Evolutionary conservation across 2,888 invertebrate species (phyloP).

Genomic region (Noctuana brunneofusca): DNA sequence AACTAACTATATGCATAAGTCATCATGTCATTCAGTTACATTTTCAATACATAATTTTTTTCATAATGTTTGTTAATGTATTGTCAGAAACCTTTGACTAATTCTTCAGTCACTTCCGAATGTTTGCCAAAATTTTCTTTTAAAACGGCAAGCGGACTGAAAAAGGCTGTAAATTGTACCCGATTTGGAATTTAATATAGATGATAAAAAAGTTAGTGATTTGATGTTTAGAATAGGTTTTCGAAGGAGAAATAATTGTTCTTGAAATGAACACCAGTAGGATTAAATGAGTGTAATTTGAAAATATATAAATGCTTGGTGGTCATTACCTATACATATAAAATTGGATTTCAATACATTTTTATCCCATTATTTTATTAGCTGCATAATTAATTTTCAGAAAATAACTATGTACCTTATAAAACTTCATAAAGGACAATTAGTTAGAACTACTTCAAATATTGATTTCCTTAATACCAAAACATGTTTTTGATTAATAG

Average conservation of each 20-base stretch:
- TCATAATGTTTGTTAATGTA: background rate
- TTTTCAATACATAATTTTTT: too few species aligned
- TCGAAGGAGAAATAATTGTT: constrained; percentile 11
- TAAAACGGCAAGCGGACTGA: constrained; percentile 61
- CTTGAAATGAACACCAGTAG: constrained; percentile 38
- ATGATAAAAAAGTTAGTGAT: constrained; percentile 24
- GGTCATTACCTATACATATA: constrained; percentile 6
- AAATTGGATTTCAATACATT: background rate
- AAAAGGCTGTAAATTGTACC: constrained; percentile 57
- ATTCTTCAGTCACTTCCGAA: constrained; percentile 34
- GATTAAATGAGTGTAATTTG: constrained; percentile 16
- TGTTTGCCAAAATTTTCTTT: constrained; percentile 29
- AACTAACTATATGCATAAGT: too few species aligned
- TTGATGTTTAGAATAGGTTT: constrained; percentile 24
- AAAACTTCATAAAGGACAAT: background rate
- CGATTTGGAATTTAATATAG: constrained; percentile 25
- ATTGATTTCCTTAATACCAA: too few species aligned
- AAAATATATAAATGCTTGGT: constrained; percentile 29
- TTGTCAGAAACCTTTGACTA: constrained; percentile 13
- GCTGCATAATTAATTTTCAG: too few species aligned
- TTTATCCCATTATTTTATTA: background rate
- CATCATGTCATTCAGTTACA: too few species aligned
- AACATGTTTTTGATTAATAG: too few species aligned
- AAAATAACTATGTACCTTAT: too few species aligned
- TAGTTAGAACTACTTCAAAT: background rate